Evolutionary conservation across 1,140 invertebrate genomes (phyloP), one percentile per base, ranked within the genome.

Genomic region (Campodea augens): DNA sequence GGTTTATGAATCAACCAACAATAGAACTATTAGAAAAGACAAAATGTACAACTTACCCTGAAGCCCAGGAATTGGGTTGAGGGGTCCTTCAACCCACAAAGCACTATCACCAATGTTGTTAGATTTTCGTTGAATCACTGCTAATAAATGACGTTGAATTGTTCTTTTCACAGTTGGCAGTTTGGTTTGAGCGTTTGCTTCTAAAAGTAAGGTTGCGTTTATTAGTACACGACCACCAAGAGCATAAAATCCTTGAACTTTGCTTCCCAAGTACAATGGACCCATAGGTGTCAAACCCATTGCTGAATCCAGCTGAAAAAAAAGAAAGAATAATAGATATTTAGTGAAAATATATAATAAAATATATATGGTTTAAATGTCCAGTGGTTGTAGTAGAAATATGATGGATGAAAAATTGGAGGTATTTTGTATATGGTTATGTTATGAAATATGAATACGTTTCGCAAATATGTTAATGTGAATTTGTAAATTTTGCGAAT

Each of bases 241-340:
- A 12, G 74, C 64, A 54, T 85, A 86, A n/a, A 91, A 75, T 4
- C 74, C 74, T 57, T 90, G 89, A 1, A 92, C 70, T 41, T 72
- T 69, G 1, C 78, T 73, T 24, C 80, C 78, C 51, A 90, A 71
- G 55, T 86, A 90, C 49, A 83, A 78, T 53, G 84, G 78, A 1
- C 81, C 81, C 51, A 87, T 82, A 1, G 81, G 81, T 2, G 85
- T 89, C 78, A 88, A 86, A 0, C 80, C 82, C 71, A 89, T 82
- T 1, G 83, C 80, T 2, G 84, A 85, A 58, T 87, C 81, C 53
- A 89, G 69, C 83, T 88, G 54, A 36, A 57, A 57, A 51, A n/a
- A 21, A 48, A 51, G 13, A 32, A n/a, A 43, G 20, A 47, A 24
- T 45, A 41, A 38, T 38, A 15, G n/a, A 39, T 25, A 41, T 18